Base-by-base conservation (phyloP, 2,888 invertebrate genomes). In the Microctonus brassicae region DNA sequence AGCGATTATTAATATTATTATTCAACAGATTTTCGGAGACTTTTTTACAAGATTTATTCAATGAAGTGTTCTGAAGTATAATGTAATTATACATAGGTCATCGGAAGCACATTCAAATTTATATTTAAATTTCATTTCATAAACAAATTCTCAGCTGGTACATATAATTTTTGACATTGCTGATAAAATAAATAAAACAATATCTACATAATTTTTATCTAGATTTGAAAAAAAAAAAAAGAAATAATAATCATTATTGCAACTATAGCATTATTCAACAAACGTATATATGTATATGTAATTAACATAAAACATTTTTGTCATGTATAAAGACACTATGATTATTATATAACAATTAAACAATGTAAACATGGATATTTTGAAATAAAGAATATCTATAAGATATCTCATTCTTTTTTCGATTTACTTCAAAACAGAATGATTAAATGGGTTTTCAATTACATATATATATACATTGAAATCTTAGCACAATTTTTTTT, bases 71-170 rank as follows among this genome's bases (percentile, higher is more conserved):
- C n/a, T n/a, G n/a, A n/a, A n/a, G n/a, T n/a, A n/a, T n/a, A n/a
- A n/a, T n/a, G n/a, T n/a, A n/a, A n/a, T n/a, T n/a, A 26, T 24
- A 42, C 34, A 53, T 73, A 78, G 60, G 66, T 73, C 70, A 73
- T 73, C 33, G 78, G 78, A 73, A 78, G 77, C 74, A 69, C 75
- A n/a, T n/a, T n/a, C 47, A 69, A 47, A 5, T 34, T 24, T 20
- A n/a, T 34, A 36, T 36, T 55, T n/a, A 10, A 66, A 66, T 36
- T 17, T 36, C 24, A 17, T 2, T 39, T 39, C 17, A 6, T 17
- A 17, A n/a, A 7, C 17, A 7, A 6, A 17, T 47, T 36, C 7
- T 47, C 20, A 20, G 1, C 17, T 6, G 47, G 17, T 47, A 47
- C 17, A 5, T 7, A 6, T 17, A 47, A 17, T 17, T n/a, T n/a